These are phyloP conservation scores for Cherax quadricarinatus DNA, from an alignment of 1,140 invertebrate species.

Conservation along the genomic window DNA sequence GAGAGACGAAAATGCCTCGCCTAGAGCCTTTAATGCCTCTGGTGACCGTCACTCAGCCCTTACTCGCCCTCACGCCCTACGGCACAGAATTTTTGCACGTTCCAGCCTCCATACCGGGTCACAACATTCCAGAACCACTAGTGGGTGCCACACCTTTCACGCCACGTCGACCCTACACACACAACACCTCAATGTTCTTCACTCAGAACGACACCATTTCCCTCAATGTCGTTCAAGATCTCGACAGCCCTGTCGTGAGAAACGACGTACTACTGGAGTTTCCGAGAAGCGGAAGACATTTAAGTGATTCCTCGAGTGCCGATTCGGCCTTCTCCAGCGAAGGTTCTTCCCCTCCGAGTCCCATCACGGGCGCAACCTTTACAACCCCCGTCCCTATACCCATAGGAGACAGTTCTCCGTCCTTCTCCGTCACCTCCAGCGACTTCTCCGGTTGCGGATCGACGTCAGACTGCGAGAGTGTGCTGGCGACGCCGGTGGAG, in stretches of 20 bases:
- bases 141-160: constrained; percentile 62
- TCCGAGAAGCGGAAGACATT: constrained; percentile 59
- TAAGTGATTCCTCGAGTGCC: constrained; percentile 52
- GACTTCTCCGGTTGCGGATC: constrained; percentile 59
- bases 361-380: constrained; percentile 32
- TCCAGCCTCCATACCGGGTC: constrained; percentile 43
- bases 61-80: constrained; percentile 54
- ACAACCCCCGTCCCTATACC: constrained; percentile 45
- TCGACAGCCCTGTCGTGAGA: constrained; percentile 69
- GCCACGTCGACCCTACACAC: background rate
- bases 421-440: constrained; percentile 64
- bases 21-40: constrained; percentile 55
- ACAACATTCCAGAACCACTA: constrained; percentile 48
- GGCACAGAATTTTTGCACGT: constrained; percentile 34
- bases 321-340: constrained; percentile 67
- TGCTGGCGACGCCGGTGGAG: constrained; percentile 60
- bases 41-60: constrained; percentile 39
- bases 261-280: constrained; percentile 73
- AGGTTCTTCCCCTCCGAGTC: constrained; percentile 65
- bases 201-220: constrained; percentile 12
- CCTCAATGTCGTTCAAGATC: constrained; percentile 61
- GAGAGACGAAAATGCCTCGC: constrained; percentile 64
- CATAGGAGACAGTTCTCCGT: constrained; percentile 67
- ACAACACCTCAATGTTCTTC: constrained; percentile 1
- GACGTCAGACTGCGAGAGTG: constrained; percentile 69